phyloP scores from a whole-genome alignment of 2,113 vertebrate species.

The Gnathonemus longibarbis region DNA sequence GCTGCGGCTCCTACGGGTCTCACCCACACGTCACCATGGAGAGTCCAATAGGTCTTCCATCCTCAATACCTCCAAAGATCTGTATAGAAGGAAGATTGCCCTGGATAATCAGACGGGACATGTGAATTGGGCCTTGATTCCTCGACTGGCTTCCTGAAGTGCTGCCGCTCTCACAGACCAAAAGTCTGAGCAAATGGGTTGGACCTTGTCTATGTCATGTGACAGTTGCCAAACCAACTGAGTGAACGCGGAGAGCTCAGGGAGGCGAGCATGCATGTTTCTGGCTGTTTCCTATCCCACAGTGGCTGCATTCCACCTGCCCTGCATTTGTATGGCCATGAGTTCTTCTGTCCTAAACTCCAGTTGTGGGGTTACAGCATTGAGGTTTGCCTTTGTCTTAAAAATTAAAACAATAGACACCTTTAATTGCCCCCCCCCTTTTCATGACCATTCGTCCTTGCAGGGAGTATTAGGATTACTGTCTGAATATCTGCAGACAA shows the following conservation, averaged over 20 bases:
- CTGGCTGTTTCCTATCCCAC: too few relatives aligned
- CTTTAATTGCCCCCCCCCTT: background rate
- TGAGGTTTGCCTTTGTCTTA: background rate
- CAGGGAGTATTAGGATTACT: background rate
- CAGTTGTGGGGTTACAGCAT: background rate
- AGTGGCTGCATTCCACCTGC: background rate
- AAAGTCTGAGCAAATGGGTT: background rate
- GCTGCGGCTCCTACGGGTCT: background rate
- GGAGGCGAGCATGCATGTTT: background rate
- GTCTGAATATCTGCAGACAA: slow-evolving; percentile 8
- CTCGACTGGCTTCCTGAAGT: background rate
- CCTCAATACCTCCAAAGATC: background rate
- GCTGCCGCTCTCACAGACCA: background rate
- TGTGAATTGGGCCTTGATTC: background rate
- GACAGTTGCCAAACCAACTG: background rate
- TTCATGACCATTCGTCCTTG: slow-evolving; percentile 5
- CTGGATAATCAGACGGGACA: background rate
- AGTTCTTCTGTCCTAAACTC: background rate
- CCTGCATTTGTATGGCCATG: background rate
- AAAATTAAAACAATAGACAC: background rate
- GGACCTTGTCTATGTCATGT: background rate
- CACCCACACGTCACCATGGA: background rate
- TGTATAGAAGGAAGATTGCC: background rate
- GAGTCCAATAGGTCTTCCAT: background rate
- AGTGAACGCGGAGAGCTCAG: background rate